phyloP scores from a whole-genome alignment of 2,888 invertebrate genomes.

The Cryptosula pallasiana region DNA sequence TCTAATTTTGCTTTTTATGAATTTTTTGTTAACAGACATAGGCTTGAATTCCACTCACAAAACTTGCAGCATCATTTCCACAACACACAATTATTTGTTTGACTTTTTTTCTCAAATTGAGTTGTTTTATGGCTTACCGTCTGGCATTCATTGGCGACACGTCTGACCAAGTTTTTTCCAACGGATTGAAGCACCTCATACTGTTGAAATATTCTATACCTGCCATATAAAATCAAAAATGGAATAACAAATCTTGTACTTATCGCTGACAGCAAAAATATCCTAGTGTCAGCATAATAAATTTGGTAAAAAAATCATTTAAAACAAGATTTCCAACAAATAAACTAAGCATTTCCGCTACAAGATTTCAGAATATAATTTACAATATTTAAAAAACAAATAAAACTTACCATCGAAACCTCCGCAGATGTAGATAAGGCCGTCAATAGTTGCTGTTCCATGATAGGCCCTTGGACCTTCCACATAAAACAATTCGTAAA shows the following conservation, averaged over 20 bases:
- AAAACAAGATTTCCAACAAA: no score
- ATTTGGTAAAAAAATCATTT: no score
- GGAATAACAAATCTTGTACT: slow-evolving; percentile 27
- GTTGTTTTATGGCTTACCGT: slow-evolving; percentile 52
- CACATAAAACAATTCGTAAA: no score
- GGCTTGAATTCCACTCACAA: no score
- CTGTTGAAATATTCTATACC: slow-evolving; percentile 83
- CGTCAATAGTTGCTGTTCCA: slow-evolving; percentile 81
- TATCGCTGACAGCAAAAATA: not conserved
- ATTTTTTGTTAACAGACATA: no score
- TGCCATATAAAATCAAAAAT: slow-evolving; percentile 51
- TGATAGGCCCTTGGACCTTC: slow-evolving; percentile 82
- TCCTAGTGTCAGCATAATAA: not conserved
- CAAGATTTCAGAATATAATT: slow-evolving; percentile 26
- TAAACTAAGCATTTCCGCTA: no score
- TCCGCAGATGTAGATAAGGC: slow-evolving; percentile 80
- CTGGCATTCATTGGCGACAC: slow-evolving; percentile 80
- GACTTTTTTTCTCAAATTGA: no score
- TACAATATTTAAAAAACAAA: slow-evolving; percentile 26
- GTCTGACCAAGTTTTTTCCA: slow-evolving; percentile 77
- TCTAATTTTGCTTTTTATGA: no score
- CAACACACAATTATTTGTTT: no score
- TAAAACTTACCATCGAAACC: slow-evolving; percentile 71
- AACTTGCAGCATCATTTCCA: no score
- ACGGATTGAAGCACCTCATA: slow-evolving; percentile 80